Evolutionary conservation across 2,797 vertebrate species (phyloP).

Genomic region (Acanthis flammea): DNA sequence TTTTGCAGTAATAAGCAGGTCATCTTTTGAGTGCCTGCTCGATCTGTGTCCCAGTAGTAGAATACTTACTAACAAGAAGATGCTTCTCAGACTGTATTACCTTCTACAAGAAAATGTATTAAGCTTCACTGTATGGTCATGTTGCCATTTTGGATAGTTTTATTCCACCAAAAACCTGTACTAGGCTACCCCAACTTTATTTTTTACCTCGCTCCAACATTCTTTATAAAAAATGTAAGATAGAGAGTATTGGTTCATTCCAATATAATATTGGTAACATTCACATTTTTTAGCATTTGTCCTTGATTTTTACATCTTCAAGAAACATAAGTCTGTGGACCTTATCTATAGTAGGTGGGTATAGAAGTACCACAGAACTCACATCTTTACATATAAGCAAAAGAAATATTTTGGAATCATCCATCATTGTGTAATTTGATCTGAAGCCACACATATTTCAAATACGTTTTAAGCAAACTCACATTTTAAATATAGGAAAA

Average conservation of each 20-base stretch:
- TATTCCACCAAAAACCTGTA: not conserved
- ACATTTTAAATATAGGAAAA: not conserved
- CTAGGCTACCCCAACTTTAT: not conserved
- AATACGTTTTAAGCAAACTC: not conserved
- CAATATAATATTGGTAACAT: not conserved
- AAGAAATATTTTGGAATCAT: not conserved
- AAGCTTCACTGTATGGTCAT: not conserved
- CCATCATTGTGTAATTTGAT: not conserved
- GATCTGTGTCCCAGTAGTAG: not conserved
- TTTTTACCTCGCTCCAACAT: fast-evolving
- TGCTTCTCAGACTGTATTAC: not conserved
- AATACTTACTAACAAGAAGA: not conserved
- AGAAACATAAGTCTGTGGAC: not conserved
- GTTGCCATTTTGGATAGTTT: not conserved
- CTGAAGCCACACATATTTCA: not conserved
- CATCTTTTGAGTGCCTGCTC: not conserved
- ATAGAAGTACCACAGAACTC: not conserved
- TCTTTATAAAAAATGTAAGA: not conserved
- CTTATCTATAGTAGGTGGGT: not conserved
- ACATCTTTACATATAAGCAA: not conserved
- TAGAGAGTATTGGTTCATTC: not conserved
- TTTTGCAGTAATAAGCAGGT: not conserved
- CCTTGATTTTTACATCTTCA: not conserved
- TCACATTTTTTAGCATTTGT: not conserved
- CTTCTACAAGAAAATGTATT: not conserved